Conservation (phyloP, 2,888 invertebrate species). For the Xanthorhoe designata region DNA sequence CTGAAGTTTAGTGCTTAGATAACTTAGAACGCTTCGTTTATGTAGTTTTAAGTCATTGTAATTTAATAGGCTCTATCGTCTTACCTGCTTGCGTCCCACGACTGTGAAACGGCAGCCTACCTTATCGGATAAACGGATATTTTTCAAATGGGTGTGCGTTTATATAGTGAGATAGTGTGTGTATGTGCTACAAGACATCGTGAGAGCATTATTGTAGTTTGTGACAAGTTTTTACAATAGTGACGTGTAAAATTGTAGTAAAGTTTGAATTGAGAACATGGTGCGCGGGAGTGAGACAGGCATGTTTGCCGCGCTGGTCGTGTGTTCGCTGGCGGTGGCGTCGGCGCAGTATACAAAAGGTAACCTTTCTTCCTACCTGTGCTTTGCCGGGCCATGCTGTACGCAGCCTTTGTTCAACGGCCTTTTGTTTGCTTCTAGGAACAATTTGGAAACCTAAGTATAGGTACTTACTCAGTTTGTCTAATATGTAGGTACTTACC, state of each 20-base stretch:
- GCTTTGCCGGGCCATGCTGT: slow-evolving; percentile 55
- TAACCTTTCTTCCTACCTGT: slow-evolving; percentile 76
- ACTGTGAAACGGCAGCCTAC: slow-evolving; percentile 77
- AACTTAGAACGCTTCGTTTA: slow-evolving; percentile 61
- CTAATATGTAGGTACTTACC: not conserved
- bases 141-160: slow-evolving; percentile 85
- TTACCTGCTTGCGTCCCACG: slow-evolving; percentile 84
- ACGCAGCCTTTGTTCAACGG: slow-evolving; percentile 70
- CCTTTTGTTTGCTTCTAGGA: slow-evolving; percentile 66
- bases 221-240: slow-evolving; percentile 78
- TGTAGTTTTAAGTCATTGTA: slow-evolving; percentile 81
- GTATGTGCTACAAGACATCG: slow-evolving; percentile 76
- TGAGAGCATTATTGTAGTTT: slow-evolving; percentile 68
- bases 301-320: slow-evolving; percentile 68
- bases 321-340: slow-evolving; percentile 73
- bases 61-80: slow-evolving; percentile 81
- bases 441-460: slow-evolving; percentile 24
- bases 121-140: slow-evolving; percentile 83
- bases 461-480: slow-evolving; percentile 10
- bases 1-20: slow-evolving; percentile 65
- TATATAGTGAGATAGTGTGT: slow-evolving; percentile 80
- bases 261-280: slow-evolving; percentile 69
- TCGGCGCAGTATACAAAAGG: slow-evolving; percentile 80
- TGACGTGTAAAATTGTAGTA: slow-evolving; percentile 76
- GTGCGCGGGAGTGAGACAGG: slow-evolving; percentile 73